These are phyloP conservation scores for Rhamnusium bicolor DNA, from an alignment of 2,888 invertebrate genomes.

Conservation along the genomic window DNA sequence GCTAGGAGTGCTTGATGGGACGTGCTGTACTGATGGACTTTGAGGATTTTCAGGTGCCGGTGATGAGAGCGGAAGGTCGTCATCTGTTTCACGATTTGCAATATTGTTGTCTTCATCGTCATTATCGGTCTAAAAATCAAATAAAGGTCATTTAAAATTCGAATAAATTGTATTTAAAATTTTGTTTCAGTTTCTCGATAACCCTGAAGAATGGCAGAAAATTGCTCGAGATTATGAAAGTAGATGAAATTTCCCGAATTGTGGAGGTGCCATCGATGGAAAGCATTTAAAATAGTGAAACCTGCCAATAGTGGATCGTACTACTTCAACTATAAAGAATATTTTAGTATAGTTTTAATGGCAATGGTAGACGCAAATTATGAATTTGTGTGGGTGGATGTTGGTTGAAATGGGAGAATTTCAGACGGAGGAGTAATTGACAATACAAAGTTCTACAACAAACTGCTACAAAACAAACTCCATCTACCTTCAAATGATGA, in stretches of 20 bases:
- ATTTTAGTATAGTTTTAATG: conserved; percentile 41
- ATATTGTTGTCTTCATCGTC: too few relatives aligned
- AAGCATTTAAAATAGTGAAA: conserved; percentile 52
- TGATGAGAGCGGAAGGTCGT: too few relatives aligned
- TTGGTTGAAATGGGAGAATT: conserved; percentile 14
- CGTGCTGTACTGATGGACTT: too few relatives aligned
- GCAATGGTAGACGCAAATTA: conserved; percentile 38
- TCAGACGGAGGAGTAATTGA: conserved; percentile 34
- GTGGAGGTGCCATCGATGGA: conserved; percentile 49
- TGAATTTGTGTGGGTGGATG: conserved; percentile 42
- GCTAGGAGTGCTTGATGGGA: too few relatives aligned
- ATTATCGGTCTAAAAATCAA: too few relatives aligned
- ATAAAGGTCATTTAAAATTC: not conserved
- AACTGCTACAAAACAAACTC: conserved; percentile 19
- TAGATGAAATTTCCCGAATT: conserved; percentile 51
- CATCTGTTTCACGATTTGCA: too few relatives aligned
- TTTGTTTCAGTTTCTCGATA: conserved; percentile 15
- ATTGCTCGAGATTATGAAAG: conserved; percentile 43
- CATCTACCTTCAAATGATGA: conserved; percentile 23
- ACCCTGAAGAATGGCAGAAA: conserved; percentile 38
- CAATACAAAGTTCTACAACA: conserved; percentile 9
- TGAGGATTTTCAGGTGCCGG: too few relatives aligned
- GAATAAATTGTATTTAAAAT: too few relatives aligned
- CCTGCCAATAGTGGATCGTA: conserved; percentile 45
- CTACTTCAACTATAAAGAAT: not conserved